Evolutionary conservation across 2,797 vertebrate genomes (phyloP).

Genomic region (Petrocephalus sullivani): DNA sequence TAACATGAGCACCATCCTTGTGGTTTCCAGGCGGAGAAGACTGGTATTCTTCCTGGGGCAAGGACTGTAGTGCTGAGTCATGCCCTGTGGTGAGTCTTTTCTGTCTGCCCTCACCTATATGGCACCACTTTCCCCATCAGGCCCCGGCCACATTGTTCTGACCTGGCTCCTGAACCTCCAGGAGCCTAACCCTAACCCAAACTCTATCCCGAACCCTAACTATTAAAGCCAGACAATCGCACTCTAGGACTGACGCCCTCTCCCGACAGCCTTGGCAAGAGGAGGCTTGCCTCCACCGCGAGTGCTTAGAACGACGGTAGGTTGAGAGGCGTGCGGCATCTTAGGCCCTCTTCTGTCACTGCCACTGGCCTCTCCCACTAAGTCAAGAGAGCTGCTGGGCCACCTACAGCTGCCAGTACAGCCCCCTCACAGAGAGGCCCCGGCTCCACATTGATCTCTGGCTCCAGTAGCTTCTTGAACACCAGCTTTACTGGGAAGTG

Average conservation of each 20-base stretch:
- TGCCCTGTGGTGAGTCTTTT: not conserved
- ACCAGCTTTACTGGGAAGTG: not conserved
- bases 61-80: not conserved
- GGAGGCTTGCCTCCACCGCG: not conserved
- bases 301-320: not conserved
- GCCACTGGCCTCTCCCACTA: not conserved
- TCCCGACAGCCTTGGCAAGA: too few relatives aligned
- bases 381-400: not conserved
- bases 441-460: not conserved
- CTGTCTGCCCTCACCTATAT: not conserved
- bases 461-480: not conserved
- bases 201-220: too few relatives aligned
- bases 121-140: not conserved
- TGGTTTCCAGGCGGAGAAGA: not conserved
- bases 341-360: not conserved
- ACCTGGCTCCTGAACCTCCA: not conserved
- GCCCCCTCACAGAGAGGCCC: not conserved
- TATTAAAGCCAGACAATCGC: too few relatives aligned
- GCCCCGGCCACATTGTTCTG: not conserved
- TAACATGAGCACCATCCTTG: not conserved
- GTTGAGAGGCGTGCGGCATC: not conserved
- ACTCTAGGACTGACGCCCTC: too few relatives aligned
- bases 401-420: not conserved
- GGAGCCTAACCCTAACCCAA: not conserved
- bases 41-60: not conserved